These are phyloP conservation scores for honey bee (Apis mellifera) DNA, from an alignment of 1,140 invertebrate genomes.

Conservation along the genomic window DNA sequence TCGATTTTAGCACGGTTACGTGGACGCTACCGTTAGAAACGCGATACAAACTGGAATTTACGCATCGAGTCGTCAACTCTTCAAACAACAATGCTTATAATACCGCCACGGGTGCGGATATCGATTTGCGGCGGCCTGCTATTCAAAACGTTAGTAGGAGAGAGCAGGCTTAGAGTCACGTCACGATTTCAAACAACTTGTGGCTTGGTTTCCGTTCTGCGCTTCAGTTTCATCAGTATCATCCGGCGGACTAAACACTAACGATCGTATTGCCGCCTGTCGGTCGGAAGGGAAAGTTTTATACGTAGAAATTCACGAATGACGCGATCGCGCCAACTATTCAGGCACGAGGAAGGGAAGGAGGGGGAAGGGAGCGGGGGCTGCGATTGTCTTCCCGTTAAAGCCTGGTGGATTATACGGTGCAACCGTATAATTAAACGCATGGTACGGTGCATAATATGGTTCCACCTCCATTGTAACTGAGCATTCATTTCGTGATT, in stretches of 20 bases:
- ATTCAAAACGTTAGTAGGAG: neutral
- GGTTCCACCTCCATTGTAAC: conserved; percentile 20
- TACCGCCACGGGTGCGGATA: neutral
- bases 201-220: neutral
- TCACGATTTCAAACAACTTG: conserved; percentile 5
- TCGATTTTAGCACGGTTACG: conserved; percentile 6
- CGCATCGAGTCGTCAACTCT: conserved; percentile 21
- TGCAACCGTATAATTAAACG: conserved; percentile 43
- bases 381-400: conserved; percentile 34
- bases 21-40: neutral
- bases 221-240: too few species aligned
- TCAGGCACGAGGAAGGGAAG: conserved; percentile 33
- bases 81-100: conserved; percentile 25
- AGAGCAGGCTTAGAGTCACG: neutral
- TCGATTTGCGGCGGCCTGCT: conserved; percentile 10
- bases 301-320: conserved; percentile 49
- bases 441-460: conserved; percentile 39
- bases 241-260: neutral
- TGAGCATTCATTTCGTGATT: conserved; percentile 5
- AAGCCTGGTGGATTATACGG: conserved; percentile 32
- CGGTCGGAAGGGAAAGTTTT: conserved; percentile 15
- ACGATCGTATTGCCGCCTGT: too few species aligned
- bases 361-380: conserved; percentile 16
- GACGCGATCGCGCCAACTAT: conserved; percentile 15
- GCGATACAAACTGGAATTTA: conserved; percentile 12